Evolutionary conservation across 2,797 vertebrate genomes (phyloP).

Genomic region (Galagoides demidoff): DNA sequence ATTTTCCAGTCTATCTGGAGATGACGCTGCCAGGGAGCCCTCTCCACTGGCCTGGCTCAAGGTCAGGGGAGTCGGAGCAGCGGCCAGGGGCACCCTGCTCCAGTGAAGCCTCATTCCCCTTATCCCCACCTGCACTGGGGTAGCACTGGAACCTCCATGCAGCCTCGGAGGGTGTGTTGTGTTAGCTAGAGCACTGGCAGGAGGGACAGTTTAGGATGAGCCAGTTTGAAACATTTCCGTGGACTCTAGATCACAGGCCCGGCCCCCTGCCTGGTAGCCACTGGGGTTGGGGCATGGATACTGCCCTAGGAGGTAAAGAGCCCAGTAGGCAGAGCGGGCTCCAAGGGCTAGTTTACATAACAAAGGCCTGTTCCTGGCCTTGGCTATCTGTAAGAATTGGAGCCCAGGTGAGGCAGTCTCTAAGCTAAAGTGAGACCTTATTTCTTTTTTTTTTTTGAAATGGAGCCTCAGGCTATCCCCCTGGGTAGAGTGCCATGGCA

Average conservation of each 20-base stretch:
- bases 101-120: no score
- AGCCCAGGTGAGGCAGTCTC: not conserved
- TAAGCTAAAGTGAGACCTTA: no score
- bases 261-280: not conserved
- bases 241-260: not conserved
- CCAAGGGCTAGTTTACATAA: accelerated
- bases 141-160: not conserved
- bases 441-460: no score
- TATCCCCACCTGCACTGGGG: no score
- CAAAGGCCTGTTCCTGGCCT: not conserved
- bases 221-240: not conserved
- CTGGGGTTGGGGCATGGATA: not conserved
- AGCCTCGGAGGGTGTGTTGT: not conserved
- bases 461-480: no score
- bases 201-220: not conserved
- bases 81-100: not conserved
- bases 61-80: accelerated
- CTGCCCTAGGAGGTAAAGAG: accelerated
- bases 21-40: not conserved
- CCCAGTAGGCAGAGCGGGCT: not conserved
- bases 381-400: not conserved
- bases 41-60: no score
- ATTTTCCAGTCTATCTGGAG: not conserved
- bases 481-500: no score
- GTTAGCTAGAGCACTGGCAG: not conserved